phyloP scores from a whole-genome alignment of 1,140 invertebrate species.

The Trachymyrmex septentrionalis region DNA sequence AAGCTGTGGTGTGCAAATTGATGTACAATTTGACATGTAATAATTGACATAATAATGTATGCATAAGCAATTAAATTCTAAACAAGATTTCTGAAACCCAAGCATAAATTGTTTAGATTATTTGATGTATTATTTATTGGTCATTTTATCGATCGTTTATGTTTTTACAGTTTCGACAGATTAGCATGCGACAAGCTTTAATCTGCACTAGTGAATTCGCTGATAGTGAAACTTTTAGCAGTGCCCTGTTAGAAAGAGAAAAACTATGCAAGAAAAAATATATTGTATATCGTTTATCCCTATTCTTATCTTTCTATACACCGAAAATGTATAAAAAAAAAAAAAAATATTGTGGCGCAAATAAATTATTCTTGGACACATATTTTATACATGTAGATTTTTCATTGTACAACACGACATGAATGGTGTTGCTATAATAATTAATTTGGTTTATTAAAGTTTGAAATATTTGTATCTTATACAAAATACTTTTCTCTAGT shows the following conservation, averaged over 20 bases:
- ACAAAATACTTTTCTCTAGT: not conserved
- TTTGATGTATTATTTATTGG: not conserved
- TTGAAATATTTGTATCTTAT: conserved; percentile 34
- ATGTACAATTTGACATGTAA: not conserved
- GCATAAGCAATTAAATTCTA: not conserved
- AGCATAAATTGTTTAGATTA: not conserved
- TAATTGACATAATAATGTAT: not conserved
- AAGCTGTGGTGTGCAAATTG: not conserved
- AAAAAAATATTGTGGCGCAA: conserved; percentile 64
- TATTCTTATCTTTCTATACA: conserved; percentile 69
- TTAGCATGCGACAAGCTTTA: conserved; percentile 2
- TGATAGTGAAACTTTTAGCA: conserved; percentile 29
- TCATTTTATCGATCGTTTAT: not conserved
- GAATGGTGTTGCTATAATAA: conserved; percentile 13
- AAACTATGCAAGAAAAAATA: conserved; percentile 30
- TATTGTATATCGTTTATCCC: conserved; percentile 65
- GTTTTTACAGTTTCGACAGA: not conserved
- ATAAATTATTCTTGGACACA: conserved; percentile 76
- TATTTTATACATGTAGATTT: conserved; percentile 68
- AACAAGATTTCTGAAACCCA: not conserved
- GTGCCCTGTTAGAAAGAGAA: conserved; percentile 61
- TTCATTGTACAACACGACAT: conserved; percentile 63
- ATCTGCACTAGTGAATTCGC: conserved; percentile 36
- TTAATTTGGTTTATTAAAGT: conserved; percentile 12
- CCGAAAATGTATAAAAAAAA: conserved; percentile 60